These are phyloP conservation scores for Salarias fasciatus DNA, from an alignment of 2,797 vertebrate species.

Conservation along the genomic window DNA sequence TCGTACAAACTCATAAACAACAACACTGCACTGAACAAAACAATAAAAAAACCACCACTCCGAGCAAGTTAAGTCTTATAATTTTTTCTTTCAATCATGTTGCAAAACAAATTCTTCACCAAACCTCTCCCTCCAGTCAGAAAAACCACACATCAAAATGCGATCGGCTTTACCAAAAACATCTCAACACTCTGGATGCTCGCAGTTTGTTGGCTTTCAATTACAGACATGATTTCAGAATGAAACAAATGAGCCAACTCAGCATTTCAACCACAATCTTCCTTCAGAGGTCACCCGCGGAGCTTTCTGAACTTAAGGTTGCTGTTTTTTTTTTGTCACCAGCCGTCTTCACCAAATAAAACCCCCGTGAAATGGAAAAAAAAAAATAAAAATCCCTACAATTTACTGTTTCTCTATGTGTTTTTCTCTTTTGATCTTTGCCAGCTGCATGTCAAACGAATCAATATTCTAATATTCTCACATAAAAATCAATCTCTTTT, in stretches of 20 bases:
- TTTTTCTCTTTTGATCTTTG: too few relatives aligned
- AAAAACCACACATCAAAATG: slow-evolving; percentile 55
- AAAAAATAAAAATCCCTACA: too few relatives aligned
- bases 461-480: too few relatives aligned
- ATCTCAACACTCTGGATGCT: slow-evolving; percentile 43
- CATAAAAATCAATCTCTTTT: too few relatives aligned
- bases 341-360: neutral
- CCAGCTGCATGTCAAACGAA: too few relatives aligned
- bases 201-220: slow-evolving; percentile 23
- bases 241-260: slow-evolving; percentile 44
- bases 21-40: slow-evolving; percentile 32
- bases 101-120: slow-evolving; percentile 49
- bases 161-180: slow-evolving; percentile 56
- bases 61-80: slow-evolving; percentile 36
- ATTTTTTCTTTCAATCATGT: too few relatives aligned
- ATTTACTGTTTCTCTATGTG: too few relatives aligned
- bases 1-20: neutral
- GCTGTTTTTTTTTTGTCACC: slow-evolving; percentile 1
- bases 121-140: slow-evolving; percentile 35
- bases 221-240: slow-evolving; percentile 44
- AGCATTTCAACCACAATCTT: slow-evolving; percentile 28
- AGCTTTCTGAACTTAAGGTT: slow-evolving; percentile 11
- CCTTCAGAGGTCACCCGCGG: slow-evolving; percentile 11
- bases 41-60: slow-evolving; percentile 25
- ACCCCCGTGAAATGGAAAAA: too few relatives aligned